Evolutionary conservation across 2,113 vertebrate genomes (phyloP), one percentile per base, ranked within the genome.

Genomic region (Tenebrosternarchus preto): DNA sequence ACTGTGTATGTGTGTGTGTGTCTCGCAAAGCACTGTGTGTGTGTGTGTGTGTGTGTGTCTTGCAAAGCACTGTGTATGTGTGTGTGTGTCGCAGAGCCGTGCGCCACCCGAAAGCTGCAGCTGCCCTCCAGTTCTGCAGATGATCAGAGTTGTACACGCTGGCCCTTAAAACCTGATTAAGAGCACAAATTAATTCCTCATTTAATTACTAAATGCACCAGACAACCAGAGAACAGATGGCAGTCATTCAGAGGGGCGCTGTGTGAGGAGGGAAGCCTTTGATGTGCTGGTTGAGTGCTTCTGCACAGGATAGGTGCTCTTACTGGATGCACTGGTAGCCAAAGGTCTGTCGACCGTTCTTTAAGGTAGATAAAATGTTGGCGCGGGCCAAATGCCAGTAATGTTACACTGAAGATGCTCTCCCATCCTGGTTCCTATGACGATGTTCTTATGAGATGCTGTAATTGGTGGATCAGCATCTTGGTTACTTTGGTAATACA

Each of bases 131-230:
- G 29, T 33, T 33, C 63, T 66, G 29, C 29, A 33, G 63, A 66
- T 19, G 27, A 31, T 31, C 25, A 36, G 55, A 33, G 59, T 27
- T 39, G n/a, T 61, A 43, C 17, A 55, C 27, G 50, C 63, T 11
- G 20, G 25, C 63, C 63, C 36, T 63, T 79, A 61, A 79, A 15
- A 80, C 74, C 43, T 80, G 80, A 78, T 73, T 77, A 83, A 82
- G 79, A 77, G 60, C 19, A 24, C 22, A 77, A 85, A 80, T 77
- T 63, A 83, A 81, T 76, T 68, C 69, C 46, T 69, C 83, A 83
- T 90, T 87, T 91, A 87, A 91, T 90, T 86, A 85, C 83, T 77
- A 64, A 86, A 86, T 89, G 86, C 82, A 87, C 85, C 86, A 89
- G 83, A 85, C 83, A 84, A 87, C 70, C 84, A 73, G 80, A 16